Percentiles rank a stretch among this genome's conserved stretches.
Conservation (phyloP, 2,797 vertebrate species). For the Telmatherina bonti region DNA sequence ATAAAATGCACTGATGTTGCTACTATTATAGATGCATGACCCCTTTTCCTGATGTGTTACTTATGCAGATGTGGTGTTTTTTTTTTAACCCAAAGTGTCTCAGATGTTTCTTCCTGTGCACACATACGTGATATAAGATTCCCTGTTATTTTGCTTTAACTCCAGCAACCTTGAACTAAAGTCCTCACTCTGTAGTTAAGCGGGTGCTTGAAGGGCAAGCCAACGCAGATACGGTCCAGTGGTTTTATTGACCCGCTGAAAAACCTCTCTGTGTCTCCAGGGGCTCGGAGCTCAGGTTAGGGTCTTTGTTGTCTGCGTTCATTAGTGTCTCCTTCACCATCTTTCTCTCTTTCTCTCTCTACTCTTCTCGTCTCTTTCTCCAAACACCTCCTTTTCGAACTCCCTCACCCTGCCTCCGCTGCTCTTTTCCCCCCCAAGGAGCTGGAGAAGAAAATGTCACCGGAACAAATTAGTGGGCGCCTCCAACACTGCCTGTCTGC, state of each 20-base stretch:
- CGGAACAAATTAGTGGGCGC: conserved; percentile 77
- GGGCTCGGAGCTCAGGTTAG: conserved; percentile 75
- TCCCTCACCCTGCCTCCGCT: conserved; percentile 56
- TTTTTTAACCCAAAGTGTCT: conserved; percentile 21
- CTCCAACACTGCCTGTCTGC: conserved; percentile 70
- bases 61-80: conserved; percentile 16
- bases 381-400: conserved; percentile 52
- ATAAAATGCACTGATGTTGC: neutral
- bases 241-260: conserved; percentile 81
- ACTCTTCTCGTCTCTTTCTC: conserved; percentile 37
- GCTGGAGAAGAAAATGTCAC: conserved; percentile 77
- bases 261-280: conserved; percentile 71
- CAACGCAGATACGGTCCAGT: conserved; percentile 71
- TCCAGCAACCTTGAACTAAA: conserved; percentile 76
- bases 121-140: conserved; percentile 40
- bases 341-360: conserved; percentile 26
- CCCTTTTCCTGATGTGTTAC: conserved; percentile 12
- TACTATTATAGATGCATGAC: neutral
- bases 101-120: conserved; percentile 13
- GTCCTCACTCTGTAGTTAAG: conserved; percentile 71
- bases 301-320: conserved; percentile 82
- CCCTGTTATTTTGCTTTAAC: conserved; percentile 58
- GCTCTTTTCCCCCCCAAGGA: conserved; percentile 74
- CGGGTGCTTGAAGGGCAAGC: conserved; percentile 75
- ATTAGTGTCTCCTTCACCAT: conserved; percentile 80